Conservation (phyloP, 2,113 vertebrate species). For the Chaetodon trifascialis region DNA sequence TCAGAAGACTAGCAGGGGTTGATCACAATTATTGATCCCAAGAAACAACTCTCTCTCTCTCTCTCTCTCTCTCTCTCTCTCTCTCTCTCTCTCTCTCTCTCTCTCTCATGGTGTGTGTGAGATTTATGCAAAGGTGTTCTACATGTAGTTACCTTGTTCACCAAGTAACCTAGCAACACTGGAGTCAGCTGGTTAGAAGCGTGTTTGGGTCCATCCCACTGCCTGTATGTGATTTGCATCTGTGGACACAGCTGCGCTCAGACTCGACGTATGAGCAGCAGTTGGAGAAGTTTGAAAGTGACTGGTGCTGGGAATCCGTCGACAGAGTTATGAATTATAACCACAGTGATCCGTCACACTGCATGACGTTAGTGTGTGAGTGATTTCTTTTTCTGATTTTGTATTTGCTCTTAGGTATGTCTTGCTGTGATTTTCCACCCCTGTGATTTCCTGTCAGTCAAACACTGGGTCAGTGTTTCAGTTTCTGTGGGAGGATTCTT, state of each 20-base stretch:
- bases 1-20: background rate
- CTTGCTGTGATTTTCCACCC: background rate
- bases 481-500: background rate
- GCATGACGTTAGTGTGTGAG: slow-evolving; percentile 33
- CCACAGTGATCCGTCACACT: background rate
- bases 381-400: slow-evolving; percentile 24
- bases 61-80: slow-evolving; percentile 26
- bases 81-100: slow-evolving; percentile 4
- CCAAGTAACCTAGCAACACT: slow-evolving; percentile 83
- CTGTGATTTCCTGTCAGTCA: slow-evolving; percentile 19
- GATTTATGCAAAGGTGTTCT: slow-evolving; percentile 73
- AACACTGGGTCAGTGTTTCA: background rate
- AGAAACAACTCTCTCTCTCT: slow-evolving; percentile 1
- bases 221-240: slow-evolving; percentile 58
- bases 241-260: slow-evolving; percentile 35
- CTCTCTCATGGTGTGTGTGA: slow-evolving; percentile 33
- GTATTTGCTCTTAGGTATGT: background rate
- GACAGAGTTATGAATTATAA: slow-evolving; percentile 21
- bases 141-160: slow-evolving; percentile 80
- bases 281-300: slow-evolving; percentile 25
- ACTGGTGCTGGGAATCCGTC: background rate
- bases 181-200: slow-evolving; percentile 66
- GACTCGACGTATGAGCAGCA: slow-evolving; percentile 1
- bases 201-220: slow-evolving; percentile 30
- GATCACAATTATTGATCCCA: slow-evolving; percentile 48